Evolutionary conservation across 2,797 vertebrate genomes (phyloP), one percentile per base, ranked within the genome.

Genomic region (Microctenopoma stevenorrisi): DNA sequence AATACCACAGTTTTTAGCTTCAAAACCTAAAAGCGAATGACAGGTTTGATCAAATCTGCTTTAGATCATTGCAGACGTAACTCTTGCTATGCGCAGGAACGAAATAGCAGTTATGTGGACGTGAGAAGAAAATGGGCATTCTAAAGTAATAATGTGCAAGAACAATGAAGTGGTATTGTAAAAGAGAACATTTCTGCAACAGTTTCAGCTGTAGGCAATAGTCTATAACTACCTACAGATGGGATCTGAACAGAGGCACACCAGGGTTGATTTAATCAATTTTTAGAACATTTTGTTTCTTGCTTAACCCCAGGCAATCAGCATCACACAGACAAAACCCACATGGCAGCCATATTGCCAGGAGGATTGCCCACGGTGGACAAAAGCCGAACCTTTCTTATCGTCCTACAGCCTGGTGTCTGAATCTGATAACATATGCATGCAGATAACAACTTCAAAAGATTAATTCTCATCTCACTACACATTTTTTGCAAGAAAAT

Each of bases 391-490:
- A 88, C 79, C 81, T 87, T 80, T 88, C 72, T 86, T 81, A 89
- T 91, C 83, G 85, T 73, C 80, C 86, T 82, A 86, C 78, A 91
- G 81, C 79, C 74, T 47, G 30, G 50, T 64, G 81, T 82, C 77
- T 72, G 71, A 86, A 74, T 83, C 82, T 79, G 87, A 86, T 86
- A 76, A 81, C 28, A 67, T 83, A 88, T 87, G 88, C 87, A 90
- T 86, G 76, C 79, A 82, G 89, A 91, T 94, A 92, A 92, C 87
- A 86, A 92, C 89, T 92, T 92, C 86, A 92, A 89, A 93, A 92
- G 91, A 92, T 89, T 90, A 82, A 91, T 92, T 92, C 89, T 87
- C 78, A 86, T 90, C 86, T 90, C 82, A 78, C 87, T 70, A 74
- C 80, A 90, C 81, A 72, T 86, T 89, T 82, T 82, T 82, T 74